Percentiles rank a stretch among this genome's conserved stretches.
Conservation (phyloP, 1,140 invertebrate species). For the Coboldia fuscipes region DNA sequence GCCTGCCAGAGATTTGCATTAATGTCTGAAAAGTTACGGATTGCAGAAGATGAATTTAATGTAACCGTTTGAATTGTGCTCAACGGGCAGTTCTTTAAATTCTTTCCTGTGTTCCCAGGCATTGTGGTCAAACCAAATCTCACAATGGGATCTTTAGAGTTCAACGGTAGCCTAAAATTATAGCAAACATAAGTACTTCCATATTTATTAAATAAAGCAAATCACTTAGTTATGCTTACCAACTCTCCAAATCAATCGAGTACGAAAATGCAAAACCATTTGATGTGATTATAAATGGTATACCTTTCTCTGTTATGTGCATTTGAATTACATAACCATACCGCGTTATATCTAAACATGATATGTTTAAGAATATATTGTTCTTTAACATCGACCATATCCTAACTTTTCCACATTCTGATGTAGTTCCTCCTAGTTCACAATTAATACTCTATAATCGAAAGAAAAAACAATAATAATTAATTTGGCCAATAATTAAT, state of each 20-base stretch:
- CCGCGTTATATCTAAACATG: constrained; percentile 12
- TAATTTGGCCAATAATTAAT: neutral
- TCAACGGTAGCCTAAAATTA: constrained; percentile 10
- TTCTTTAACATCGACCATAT: constrained; percentile 14
- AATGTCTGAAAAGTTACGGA: constrained; percentile 2
- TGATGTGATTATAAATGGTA: constrained; percentile 13
- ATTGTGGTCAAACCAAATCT: constrained; percentile 14
- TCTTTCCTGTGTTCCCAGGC: constrained; percentile 13
- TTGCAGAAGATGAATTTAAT: constrained; percentile 3
- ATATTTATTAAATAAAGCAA: neutral
- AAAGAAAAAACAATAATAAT: neutral
- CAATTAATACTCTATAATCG: constrained; percentile 3
- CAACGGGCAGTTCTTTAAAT: constrained; percentile 12
- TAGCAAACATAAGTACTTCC: neutral
- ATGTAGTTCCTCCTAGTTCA: constrained; percentile 13
- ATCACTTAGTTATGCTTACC: constrained; percentile 2
- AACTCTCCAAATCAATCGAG: constrained; percentile 12
- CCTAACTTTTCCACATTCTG: constrained; percentile 14
- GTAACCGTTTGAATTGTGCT: constrained; percentile 15
- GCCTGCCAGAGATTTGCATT: constrained; percentile 16
- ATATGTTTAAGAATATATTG: constrained; percentile 8
- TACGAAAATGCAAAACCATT: constrained; percentile 18
- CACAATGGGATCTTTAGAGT: constrained; percentile 17
- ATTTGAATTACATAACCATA: constrained; percentile 12
- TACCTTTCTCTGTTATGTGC: constrained; percentile 15